Conservation (phyloP, 2,113 vertebrate genomes). For the Abramis brama region DNA sequence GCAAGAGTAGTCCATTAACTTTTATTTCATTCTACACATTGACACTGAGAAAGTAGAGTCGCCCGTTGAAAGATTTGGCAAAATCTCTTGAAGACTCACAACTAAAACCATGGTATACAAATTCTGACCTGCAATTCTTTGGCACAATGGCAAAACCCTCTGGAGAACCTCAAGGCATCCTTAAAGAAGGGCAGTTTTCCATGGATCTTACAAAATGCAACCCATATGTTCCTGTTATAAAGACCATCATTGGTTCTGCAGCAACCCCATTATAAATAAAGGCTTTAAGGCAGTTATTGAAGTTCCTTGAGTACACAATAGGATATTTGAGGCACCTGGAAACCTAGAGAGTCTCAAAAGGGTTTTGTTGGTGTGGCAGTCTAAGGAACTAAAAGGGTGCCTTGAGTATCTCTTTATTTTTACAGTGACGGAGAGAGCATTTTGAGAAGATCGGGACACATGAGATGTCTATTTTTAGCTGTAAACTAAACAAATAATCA, state of each 20-base stretch:
- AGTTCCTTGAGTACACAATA: not conserved
- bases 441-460: not conserved
- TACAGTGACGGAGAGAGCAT: not conserved
- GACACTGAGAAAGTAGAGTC: not conserved
- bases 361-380: not conserved
- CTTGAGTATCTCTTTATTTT: constrained; percentile 28
- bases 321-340: constrained; percentile 10
- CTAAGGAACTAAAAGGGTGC: not conserved
- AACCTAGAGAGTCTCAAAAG: not conserved
- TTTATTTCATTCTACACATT: not conserved
- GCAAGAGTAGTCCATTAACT: not conserved
- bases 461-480: constrained; percentile 41
- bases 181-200: not conserved
- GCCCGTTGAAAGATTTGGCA: not conserved
- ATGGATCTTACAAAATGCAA: not conserved
- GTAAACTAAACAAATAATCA: constrained; percentile 57
- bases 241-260: not conserved
- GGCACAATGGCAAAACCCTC: not conserved
- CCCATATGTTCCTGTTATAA: constrained; percentile 12
- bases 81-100: not conserved
- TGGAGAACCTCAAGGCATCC: not conserved
- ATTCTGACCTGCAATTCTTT: not conserved
- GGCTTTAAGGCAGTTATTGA: not conserved
- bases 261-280: constrained; percentile 15
- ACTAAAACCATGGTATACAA: not conserved